A percentile compares a stretch with the other conserved stretches of the same genome.
phyloP scores from a whole-genome alignment of 2,888 invertebrate species.

The Calameuta idolon region DNA sequence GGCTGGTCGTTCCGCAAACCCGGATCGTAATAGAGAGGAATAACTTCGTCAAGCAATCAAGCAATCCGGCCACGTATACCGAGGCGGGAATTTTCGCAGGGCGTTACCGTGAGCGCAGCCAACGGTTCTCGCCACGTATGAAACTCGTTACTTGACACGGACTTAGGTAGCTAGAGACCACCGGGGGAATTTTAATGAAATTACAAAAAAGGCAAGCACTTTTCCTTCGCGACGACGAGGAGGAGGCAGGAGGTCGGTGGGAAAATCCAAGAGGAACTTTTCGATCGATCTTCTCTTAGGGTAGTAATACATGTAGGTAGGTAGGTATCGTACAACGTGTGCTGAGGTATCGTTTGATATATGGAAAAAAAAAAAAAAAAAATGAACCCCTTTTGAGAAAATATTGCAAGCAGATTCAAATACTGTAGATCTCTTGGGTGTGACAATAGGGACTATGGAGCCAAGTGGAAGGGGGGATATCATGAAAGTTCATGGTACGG shows the following conservation, averaged over 20 bases:
- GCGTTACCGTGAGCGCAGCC: background rate
- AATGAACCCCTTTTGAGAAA: background rate
- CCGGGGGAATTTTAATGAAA: background rate
- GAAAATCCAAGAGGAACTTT: background rate
- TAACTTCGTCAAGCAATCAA: conserved; percentile 1
- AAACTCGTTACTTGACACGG: background rate
- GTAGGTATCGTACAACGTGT: background rate
- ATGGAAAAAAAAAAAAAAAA: background rate
- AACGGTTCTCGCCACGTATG: background rate
- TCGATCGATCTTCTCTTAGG: background rate
- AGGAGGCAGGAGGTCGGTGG: background rate
- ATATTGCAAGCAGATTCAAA: background rate
- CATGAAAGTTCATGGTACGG: background rate
- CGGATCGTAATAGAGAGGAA: conserved; percentile 9
- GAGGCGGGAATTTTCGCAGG: background rate
- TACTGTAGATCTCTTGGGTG: background rate
- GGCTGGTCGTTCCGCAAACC: background rate
- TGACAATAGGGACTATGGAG: too few relatives aligned
- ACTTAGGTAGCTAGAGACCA: background rate
- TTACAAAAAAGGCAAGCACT: background rate
- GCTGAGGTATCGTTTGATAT: background rate
- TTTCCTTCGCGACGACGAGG: background rate
- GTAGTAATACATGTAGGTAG: background rate
- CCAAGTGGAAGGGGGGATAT: too few relatives aligned
- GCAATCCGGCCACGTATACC: background rate